Evolutionary conservation across 1,140 invertebrate species (phyloP).

Genomic region (Lethrus apterus): DNA sequence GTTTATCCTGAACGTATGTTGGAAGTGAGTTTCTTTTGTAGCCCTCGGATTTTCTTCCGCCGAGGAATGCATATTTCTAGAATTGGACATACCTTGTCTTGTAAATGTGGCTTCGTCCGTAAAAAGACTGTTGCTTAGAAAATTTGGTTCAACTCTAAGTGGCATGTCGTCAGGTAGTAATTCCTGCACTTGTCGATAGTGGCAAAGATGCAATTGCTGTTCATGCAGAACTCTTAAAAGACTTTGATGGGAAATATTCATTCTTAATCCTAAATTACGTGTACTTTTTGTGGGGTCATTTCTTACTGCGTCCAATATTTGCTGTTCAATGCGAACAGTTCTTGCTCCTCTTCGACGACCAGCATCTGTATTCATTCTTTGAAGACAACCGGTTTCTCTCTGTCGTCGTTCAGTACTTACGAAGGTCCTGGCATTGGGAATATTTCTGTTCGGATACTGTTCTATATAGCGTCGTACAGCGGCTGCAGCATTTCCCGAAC

Average conservation of each 20-base stretch:
- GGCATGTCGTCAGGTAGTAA: neutral
- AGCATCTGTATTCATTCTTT: neutral
- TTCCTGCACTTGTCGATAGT: neutral
- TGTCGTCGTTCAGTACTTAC: neutral
- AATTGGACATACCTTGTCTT: conserved; percentile 34
- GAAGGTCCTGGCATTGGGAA: neutral
- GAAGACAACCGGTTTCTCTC: neutral
- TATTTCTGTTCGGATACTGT: neutral
- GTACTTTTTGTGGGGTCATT: neutral
- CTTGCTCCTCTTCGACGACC: neutral
- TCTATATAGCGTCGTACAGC: neutral
- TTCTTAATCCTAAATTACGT: neutral
- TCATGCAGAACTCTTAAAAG: neutral
- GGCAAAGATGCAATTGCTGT: neutral
- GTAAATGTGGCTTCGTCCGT: conserved; percentile 37
- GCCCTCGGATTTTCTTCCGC: too few relatives aligned
- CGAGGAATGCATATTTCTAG: conserved; percentile 29
- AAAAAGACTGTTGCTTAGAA: conserved; percentile 29
- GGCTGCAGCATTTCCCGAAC: neutral
- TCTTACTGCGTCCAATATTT: neutral
- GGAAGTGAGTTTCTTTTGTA: too few relatives aligned
- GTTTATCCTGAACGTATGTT: too few relatives aligned
- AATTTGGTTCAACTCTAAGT: conserved; percentile 20
- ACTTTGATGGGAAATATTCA: neutral
- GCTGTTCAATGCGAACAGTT: neutral